Evolutionary conservation across 2,797 vertebrate genomes (phyloP), one percentile per base, ranked within the genome.

Genomic region (Tenualosa thibaudeaui): DNA sequence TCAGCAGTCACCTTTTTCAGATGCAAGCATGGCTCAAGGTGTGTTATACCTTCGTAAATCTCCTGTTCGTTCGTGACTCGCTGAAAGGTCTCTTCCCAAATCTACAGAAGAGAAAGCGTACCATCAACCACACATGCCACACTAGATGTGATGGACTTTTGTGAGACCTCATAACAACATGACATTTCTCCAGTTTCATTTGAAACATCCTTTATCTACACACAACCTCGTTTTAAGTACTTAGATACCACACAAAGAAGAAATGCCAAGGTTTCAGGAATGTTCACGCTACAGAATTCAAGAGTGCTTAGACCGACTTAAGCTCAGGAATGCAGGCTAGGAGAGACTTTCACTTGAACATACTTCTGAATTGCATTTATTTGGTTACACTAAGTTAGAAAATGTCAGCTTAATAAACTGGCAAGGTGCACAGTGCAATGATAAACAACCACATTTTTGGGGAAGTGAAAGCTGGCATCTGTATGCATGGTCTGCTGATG

Each of bases 81-180:
- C 94, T 97, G 98, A 90, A 97, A 98, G 0, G 96, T 97, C 87
- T 97, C 97, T 51, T 98, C 97, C 97, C 97, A 99, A 56, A 96
- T 94, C 98, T 99, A 93, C 50, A 92, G 86, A 84, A 84, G 81
- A 68, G 43, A 78, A 82, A 83, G 85, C 56, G 31, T 22, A 71
- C 65, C 40, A 78, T 78, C 71, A 46, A 17, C 43, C 37, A 78
- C 22, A 5, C 71, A 78, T 78, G 71, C 46, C 71, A 78, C 37
- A 7, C 71, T 10, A 8, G 71, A 17, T 40, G 40, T 78, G 37
- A 43, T 31, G 37, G 26, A 24, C 58, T 60, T 60, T 60, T 24
- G n/a, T 62, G n/a, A 62, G 22, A 43, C 37, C 17, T 22, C 37
- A 78, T 46, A 78, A 75, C 68, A 75, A 8, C 0, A 7, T 46